Evolutionary conservation across 2,113 vertebrate genomes (phyloP), one percentile per base, ranked within the genome.

Genomic region (Silurus glanis): DNA sequence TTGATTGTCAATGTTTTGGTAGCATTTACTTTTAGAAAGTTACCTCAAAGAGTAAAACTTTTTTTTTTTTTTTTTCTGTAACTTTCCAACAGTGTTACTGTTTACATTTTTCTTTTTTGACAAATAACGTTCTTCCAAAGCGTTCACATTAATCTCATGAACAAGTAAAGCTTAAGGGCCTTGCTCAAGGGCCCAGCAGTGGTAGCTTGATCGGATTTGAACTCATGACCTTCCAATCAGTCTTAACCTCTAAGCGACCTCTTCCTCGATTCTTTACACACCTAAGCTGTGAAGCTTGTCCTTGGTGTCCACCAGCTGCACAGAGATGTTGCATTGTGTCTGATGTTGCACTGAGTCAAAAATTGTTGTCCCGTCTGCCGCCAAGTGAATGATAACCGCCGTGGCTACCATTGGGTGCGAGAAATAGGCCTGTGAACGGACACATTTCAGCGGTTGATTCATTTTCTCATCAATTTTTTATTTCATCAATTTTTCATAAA

Each of bases 321-420:
- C 96, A 3, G 95, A 96, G 12, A 99, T 96, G 75, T 97, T 97
- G 90, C 97, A 97, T 90, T 99, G 97, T 74, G 96, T 97, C 92
- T 98, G 97, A 61, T 21, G 56, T 61, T 61, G 78, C 28, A 80
- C 78, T 19, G 37, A 61, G 90, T 98, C 97, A 14, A 96, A 92
- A 85, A 96, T 96, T 83, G 94, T 93, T 2, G 97, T 98, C 49
- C 98, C 98, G 83, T 99, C 98, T 0, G 97, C 97, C 37, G 98
- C 97, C 89, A 99, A 92, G 91, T 99, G 97, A 82, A 99, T 95
- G 23, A 99, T 96, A 58, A 98, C 97, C 21, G 98, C 98, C 0
- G 97, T 95, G 66, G 97, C 98, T 74, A 99, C 98, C 97, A 98
- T 98, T 2, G 97, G 97, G 87, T 98, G 97, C 82, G 96, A 97